Percentiles rank a stretch among this genome's conserved stretches.
Evolutionary conservation across 1,140 invertebrate genomes (phyloP).

Genomic region (Zophobas morio): DNA sequence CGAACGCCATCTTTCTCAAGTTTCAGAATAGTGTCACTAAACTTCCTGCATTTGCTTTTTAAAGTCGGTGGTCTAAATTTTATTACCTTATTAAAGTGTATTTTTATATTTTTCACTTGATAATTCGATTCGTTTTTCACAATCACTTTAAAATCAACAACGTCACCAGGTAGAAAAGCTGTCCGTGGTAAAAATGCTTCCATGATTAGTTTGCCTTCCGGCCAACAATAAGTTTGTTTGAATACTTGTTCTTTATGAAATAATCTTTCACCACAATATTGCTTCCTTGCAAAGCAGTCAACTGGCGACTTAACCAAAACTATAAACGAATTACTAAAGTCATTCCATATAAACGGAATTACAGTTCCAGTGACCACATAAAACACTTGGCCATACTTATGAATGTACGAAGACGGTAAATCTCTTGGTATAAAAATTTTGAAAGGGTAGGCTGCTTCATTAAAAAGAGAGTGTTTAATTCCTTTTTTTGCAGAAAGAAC

Average conservation of each 20-base stretch:
- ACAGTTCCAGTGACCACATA: slow-evolving; percentile 21
- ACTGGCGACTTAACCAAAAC: background rate
- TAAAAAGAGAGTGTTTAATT: background rate
- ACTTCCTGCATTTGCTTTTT: background rate
- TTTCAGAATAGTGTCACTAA: slow-evolving; percentile 5
- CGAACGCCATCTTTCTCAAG: slow-evolving; percentile 5
- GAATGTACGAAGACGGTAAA: slow-evolving; percentile 2
- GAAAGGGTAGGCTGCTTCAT: slow-evolving; percentile 8
- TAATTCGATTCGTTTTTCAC: slow-evolving; percentile 2
- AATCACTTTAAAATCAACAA: slow-evolving; percentile 11
- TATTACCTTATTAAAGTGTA: slow-evolving; percentile 6
- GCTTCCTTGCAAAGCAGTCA: background rate
- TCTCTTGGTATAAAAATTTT: slow-evolving; percentile 5
- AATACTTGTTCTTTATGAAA: slow-evolving; percentile 2
- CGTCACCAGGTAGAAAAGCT: slow-evolving; percentile 9
- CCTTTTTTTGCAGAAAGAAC: slow-evolving; percentile 11
- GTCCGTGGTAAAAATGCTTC: slow-evolving; percentile 1
- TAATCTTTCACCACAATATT: slow-evolving; percentile 7
- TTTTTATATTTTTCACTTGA: background rate
- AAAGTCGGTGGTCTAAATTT: background rate
- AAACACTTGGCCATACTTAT: slow-evolving; percentile 14
- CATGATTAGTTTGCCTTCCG: slow-evolving; percentile 17
- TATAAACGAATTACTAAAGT: background rate
- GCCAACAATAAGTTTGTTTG: background rate
- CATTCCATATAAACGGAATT: slow-evolving; percentile 25